Evolutionary conservation across 2,888 invertebrate genomes (phyloP).

Genomic region (Idaea dimidiata): DNA sequence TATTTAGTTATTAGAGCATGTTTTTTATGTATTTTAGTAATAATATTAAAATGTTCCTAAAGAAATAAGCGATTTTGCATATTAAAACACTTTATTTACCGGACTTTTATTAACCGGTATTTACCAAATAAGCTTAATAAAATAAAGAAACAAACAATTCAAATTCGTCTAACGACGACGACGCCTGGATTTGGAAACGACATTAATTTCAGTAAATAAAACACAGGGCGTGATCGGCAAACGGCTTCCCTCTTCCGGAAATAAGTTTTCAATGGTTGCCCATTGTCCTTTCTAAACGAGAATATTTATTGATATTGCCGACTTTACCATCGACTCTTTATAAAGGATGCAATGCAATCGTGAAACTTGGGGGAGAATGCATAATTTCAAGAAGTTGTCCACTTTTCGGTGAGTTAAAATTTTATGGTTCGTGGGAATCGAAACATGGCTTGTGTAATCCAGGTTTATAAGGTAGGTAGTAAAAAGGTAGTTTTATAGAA

Average conservation of each 20-base stretch:
- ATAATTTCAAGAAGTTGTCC: neutral
- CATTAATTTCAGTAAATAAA: conserved; percentile 19
- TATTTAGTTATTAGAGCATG: no score
- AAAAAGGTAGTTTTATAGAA: conserved; percentile 17
- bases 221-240: conserved; percentile 49
- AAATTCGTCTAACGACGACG: neutral
- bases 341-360: conserved; percentile 1
- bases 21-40: no score
- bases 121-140: no score
- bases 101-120: no score
- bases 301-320: conserved; percentile 13
- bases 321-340: neutral
- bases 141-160: no score
- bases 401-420: conserved; percentile 8
- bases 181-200: neutral
- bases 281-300: conserved; percentile 4
- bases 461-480: conserved; percentile 22
- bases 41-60: no score
- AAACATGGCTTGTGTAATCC: conserved; percentile 24
- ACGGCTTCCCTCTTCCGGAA: conserved; percentile 46
- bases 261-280: conserved; percentile 31
- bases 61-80: no score
- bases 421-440: conserved; percentile 43
- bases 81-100: no score
- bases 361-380: neutral